Evolutionary conservation across 2,113 vertebrate species (phyloP), one percentile per base, ranked within the genome.

Genomic region (Natator depressus): DNA sequence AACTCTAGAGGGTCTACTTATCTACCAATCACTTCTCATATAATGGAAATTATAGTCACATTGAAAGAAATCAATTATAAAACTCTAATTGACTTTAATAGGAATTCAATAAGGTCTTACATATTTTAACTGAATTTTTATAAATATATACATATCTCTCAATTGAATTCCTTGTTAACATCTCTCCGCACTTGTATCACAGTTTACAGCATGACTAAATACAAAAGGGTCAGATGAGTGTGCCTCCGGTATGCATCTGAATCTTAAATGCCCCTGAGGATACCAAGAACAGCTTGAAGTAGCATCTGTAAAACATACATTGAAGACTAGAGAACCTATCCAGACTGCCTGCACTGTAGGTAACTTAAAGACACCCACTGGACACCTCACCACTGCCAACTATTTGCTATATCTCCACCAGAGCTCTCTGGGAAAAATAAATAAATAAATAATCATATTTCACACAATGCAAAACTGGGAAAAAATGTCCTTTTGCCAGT

Each of bases 51-150:
- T 75, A 2, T 42, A 35, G 69, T 46, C 16, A 5, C 55, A 10
- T 59, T 65, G 83, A 19, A 8, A 14, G 88, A 89, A 1, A 19
- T 57, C 80, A 95, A 22, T 87, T 89, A 92, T 51, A 96, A 80
- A 90, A 80, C 29, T 91, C 31, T 53, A 53, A 93, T 82, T 88
- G 95, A 96, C 51, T 95, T 96, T 46, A 95, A 95, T 90, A 95
- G 89, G 95, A 97, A 79, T 94, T 88, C 90, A 94, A 38, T 89
- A 93, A 25, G 10, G 7, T 91, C 72, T 88, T 80, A 96, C 90
- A 96, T 94, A 91, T 95, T 97, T 97, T 78, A 84, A 95, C 80
- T 29, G 93, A 97, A 54, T 89, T 95, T 92, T 84, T 46, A 47
- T 47, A 82, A 38, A 85, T 93, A 96, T 27, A 80, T 88, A 80